Percentiles rank a stretch among this genome's conserved stretches.
Evolutionary conservation across 2,888 invertebrate genomes (phyloP).

Genomic region (Cactoblastis cactorum): DNA sequence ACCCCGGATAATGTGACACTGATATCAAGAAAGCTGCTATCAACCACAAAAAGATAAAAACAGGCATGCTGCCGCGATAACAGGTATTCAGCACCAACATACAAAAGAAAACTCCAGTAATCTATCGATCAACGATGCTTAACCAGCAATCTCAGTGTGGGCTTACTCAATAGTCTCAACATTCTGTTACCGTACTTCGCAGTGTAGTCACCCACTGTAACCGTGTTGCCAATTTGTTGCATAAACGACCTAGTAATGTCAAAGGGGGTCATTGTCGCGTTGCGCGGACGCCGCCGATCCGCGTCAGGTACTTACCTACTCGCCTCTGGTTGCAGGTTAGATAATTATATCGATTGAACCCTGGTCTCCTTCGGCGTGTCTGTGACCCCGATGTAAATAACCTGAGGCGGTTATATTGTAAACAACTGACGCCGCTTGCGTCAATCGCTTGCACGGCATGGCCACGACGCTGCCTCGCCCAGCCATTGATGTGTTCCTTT

Average conservation of each 20-base stretch:
- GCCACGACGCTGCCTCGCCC: slow-evolving; percentile 35
- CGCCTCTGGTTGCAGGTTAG: slow-evolving; percentile 53
- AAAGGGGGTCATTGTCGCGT: slow-evolving; percentile 74
- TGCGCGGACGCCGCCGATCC: slow-evolving; percentile 43
- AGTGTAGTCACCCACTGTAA: slow-evolving; percentile 59
- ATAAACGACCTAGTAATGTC: slow-evolving; percentile 71
- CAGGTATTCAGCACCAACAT: slow-evolving; percentile 34
- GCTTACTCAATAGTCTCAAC: slow-evolving; percentile 60
- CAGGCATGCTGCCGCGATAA: slow-evolving; percentile 48
- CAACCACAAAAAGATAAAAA: slow-evolving; percentile 55
- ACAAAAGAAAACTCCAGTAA: slow-evolving; percentile 36
- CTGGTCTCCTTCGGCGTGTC: slow-evolving; percentile 72
- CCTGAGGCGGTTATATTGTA: slow-evolving; percentile 71
- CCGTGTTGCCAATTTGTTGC: slow-evolving; percentile 63
- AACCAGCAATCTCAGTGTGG: slow-evolving; percentile 35
- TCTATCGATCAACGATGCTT: slow-evolving; percentile 26
- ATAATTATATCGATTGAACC: slow-evolving; percentile 69
- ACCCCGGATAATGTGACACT: slow-evolving; percentile 55
- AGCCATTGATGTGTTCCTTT: slow-evolving; percentile 49
- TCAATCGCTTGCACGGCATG: slow-evolving; percentile 58
- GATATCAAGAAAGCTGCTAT: slow-evolving; percentile 51
- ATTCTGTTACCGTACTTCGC: slow-evolving; percentile 43
- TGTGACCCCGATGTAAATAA: slow-evolving; percentile 79
- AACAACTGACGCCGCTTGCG: slow-evolving; percentile 72
- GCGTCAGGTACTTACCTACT: slow-evolving; percentile 39